These are phyloP conservation scores for Monopterus albus DNA, from an alignment of 2,113 vertebrate species.

Conservation along the genomic window DNA sequence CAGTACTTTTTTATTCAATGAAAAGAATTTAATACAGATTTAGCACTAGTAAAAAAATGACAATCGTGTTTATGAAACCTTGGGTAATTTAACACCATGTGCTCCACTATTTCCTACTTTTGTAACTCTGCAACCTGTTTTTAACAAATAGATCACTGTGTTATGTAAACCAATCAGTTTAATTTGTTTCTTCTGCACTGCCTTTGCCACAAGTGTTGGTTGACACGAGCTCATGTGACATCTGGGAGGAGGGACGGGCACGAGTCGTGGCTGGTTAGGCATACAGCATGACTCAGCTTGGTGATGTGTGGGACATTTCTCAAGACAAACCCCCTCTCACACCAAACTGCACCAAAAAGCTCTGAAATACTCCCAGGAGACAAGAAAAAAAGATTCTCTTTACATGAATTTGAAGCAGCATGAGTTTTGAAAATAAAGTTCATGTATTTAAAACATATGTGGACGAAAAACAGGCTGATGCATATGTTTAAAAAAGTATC, in stretches of 20 bases:
- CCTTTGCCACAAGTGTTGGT: constrained; percentile 43
- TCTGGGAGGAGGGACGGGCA: constrained; percentile 58
- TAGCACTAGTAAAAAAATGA: neutral
- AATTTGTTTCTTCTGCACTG: constrained; percentile 27
- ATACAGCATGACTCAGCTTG: constrained; percentile 70
- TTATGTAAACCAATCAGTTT: constrained; percentile 22
- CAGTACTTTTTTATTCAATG: neutral
- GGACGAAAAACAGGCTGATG: no score
- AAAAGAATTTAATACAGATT: neutral
- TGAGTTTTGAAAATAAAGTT: constrained; percentile 3
- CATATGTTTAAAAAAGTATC: neutral
- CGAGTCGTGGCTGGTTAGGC: constrained; percentile 59
- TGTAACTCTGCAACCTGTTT: neutral
- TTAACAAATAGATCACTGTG: neutral
- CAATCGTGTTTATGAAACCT: neutral
- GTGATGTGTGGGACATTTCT: constrained; percentile 72
- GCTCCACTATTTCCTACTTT: neutral
- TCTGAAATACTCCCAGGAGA: no score
- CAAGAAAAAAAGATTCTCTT: no score
- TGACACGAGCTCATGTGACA: constrained; percentile 73
- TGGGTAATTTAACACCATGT: neutral
- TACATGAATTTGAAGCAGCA: constrained; percentile 21
- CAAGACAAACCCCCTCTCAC: constrained; percentile 48
- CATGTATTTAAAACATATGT: no score
- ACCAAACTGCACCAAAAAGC: constrained; percentile 58